phyloP scores from a whole-genome alignment of 1,140 invertebrate genomes.

The Solenopsis invicta region DNA sequence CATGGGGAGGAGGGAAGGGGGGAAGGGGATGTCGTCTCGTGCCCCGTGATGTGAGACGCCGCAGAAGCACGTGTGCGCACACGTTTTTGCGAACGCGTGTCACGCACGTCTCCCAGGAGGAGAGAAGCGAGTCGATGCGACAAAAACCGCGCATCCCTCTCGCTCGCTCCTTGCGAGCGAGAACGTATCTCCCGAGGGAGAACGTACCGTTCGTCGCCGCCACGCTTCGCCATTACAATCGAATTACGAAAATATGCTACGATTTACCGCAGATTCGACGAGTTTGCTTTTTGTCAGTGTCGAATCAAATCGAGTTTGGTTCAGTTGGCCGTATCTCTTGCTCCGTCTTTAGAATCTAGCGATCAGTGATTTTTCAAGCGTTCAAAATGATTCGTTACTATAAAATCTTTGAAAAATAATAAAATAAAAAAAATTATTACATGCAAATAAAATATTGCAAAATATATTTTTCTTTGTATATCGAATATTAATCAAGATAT shows the following conservation, averaged over 20 bases:
- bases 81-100: slow-evolving; percentile 74
- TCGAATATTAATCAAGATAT: not conserved
- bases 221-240: slow-evolving; percentile 17
- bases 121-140: slow-evolving; percentile 58
- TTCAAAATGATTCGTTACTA: not conserved
- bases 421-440: not conserved
- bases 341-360: not conserved
- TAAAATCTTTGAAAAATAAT: not conserved
- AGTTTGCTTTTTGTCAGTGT: slow-evolving; percentile 27
- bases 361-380: not conserved
- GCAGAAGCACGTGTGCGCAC: slow-evolving; percentile 71
- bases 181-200: not conserved
- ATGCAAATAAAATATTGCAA: not conserved
- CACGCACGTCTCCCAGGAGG: slow-evolving; percentile 74
- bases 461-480: not conserved
- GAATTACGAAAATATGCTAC: slow-evolving; percentile 39
- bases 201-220: slow-evolving; percentile 14
- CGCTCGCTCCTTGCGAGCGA: slow-evolving; percentile 25
- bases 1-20: slow-evolving; percentile 27
- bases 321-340: not conserved
- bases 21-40: slow-evolving; percentile 64
- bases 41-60: slow-evolving; percentile 66
- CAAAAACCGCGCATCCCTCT: slow-evolving; percentile 65
- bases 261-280: slow-evolving; percentile 50
- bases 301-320: not conserved